Evolutionary conservation across 2,797 vertebrate genomes (phyloP).

Genomic region (Salmo trutta): DNA sequence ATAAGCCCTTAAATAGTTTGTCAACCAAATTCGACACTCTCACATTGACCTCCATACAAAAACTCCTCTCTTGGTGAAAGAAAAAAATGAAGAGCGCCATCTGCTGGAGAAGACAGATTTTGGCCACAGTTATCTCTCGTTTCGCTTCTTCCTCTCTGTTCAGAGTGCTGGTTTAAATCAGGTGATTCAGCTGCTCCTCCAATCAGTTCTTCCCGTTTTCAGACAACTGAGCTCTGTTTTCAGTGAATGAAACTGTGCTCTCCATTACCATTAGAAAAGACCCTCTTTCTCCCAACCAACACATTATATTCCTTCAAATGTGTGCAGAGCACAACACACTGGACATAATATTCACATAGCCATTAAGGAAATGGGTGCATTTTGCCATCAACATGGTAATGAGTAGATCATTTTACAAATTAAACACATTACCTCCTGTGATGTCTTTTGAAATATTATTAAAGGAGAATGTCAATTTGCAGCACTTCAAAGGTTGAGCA

Average conservation of each 20-base stretch:
- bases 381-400: constrained; percentile 64
- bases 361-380: constrained; percentile 62
- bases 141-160: too few relatives aligned
- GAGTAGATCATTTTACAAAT: constrained; percentile 61
- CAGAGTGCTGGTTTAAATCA: background rate
- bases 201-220: constrained; percentile 39
- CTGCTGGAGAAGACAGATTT: too few relatives aligned
- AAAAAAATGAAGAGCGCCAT: too few relatives aligned
- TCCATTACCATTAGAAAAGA: constrained; percentile 59
- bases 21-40: too few relatives aligned
- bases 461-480: constrained; percentile 54
- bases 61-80: too few relatives aligned
- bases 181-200: constrained; percentile 6
- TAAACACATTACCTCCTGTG: constrained; percentile 52
- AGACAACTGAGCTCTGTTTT: constrained; percentile 31
- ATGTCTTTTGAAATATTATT: constrained; percentile 65
- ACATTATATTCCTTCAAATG: constrained; percentile 49
- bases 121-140: too few relatives aligned
- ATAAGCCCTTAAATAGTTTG: too few relatives aligned
- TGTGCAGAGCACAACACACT: constrained; percentile 43
- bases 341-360: constrained; percentile 51
- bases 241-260: constrained; percentile 59
- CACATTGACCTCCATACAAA: too few relatives aligned
- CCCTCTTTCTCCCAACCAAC: constrained; percentile 48
- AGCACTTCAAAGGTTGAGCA: constrained; percentile 52